Base-by-base conservation (phyloP, 2,113 vertebrate genomes). In the Caranx ignobilis region DNA sequence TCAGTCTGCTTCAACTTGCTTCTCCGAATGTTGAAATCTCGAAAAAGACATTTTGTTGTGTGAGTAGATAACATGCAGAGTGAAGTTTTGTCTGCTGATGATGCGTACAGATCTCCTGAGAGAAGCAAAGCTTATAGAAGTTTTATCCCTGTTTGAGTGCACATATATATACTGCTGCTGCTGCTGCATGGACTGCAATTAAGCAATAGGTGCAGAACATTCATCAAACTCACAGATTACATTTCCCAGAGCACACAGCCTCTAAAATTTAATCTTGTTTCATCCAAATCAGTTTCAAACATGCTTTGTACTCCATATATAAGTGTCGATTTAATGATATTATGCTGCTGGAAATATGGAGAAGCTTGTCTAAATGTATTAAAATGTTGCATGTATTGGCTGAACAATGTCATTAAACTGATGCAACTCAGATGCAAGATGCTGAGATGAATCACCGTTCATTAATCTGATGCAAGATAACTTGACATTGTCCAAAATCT, bases 1-100 rank as follows among this genome's bases (percentile, higher is more conserved):
- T 66, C 31, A 13, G 10, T 78, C 43, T 71, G 77, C 34, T 80
- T 64, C 32, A 79, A 81, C 84, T 11, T 76, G 73, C 32, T 56
- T 37, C 39, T 71, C 32, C 35, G 37, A 35, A 16, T 18, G 21
- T 56, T 19, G 21, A 70, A 75, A 52, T 43, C 6, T 8, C 65
- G 9, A 61, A 50, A 63, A 77, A 21, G 4, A 35, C 1, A 35
- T 77, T 79, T 48, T 13, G 66, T 4, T 15, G 35, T 41, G 39
- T 0, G 1, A 35, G 41, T 16, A 15, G 61, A 34, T 70, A 48
- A 45, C 18, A n/a, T 12, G 5, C 5, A 2, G 55, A 63, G 26
- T 47, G 39, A 50, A 0, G 19, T 54, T 63, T 67, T 13, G 9
- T 26, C 43, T 56, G 18, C 7, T 21, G 11, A 39, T 65, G 48